Conservation (phyloP, 2,888 invertebrate genomes). For the Agriopis aurantiaria region DNA sequence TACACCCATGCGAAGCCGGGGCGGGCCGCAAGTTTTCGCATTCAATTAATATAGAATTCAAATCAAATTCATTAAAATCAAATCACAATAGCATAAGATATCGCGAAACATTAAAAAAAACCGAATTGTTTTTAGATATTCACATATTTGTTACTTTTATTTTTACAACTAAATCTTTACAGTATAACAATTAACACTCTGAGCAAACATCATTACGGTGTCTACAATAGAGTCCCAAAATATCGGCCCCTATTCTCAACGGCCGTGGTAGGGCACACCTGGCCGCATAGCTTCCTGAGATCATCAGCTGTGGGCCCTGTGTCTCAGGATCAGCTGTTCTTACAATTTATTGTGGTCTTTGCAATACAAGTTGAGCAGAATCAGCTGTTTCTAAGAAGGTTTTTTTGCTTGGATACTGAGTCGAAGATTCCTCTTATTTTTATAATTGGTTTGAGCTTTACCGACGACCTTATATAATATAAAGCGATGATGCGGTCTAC, state of each 20-base stretch:
- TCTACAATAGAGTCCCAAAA: constrained; percentile 19
- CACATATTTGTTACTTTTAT: not conserved
- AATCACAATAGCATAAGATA: too few species aligned
- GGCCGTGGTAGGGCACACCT: constrained; percentile 35
- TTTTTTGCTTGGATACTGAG: constrained; percentile 3
- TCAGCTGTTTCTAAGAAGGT: constrained; percentile 27
- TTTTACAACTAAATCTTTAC: not conserved
- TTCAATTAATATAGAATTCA: too few species aligned
- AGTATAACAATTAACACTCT: not conserved
- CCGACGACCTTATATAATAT: too few species aligned
- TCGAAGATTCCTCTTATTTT: constrained; percentile 4
- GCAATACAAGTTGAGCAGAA: not conserved
- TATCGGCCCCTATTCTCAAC: constrained; percentile 34
- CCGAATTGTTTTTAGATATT: too few species aligned
- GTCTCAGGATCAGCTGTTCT: constrained; percentile 45
- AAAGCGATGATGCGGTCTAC: too few species aligned
- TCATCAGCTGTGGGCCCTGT: constrained; percentile 50
- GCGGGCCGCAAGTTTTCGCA: too few species aligned
- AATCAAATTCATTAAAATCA: too few species aligned
- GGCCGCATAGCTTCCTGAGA: constrained; percentile 35
- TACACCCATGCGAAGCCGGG: too few species aligned
- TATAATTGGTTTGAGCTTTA: not conserved
- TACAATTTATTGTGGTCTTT: constrained; percentile 24
- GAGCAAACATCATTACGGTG: constrained; percentile 17
- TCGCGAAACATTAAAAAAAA: too few species aligned